Evolutionary conservation across 2,888 invertebrate genomes (phyloP).

Genomic region (Philopedon plagiatum): DNA sequence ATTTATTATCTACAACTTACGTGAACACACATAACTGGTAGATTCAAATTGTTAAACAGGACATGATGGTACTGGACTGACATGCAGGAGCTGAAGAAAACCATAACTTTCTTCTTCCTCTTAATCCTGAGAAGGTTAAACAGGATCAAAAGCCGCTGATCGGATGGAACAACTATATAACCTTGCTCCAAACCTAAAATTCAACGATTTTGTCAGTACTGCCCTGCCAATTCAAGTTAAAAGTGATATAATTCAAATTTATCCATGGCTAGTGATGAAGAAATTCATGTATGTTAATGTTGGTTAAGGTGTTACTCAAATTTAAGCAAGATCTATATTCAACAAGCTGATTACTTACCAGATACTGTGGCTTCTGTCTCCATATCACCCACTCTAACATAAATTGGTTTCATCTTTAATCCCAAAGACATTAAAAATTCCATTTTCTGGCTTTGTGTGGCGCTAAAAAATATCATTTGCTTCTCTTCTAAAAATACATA

Average conservation of each 20-base stretch:
- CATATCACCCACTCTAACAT: conserved; percentile 94
- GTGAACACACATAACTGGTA: conserved; percentile 96
- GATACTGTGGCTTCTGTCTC: conserved; percentile 87
- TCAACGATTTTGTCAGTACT: no score
- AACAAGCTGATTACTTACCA: conserved; percentile 71
- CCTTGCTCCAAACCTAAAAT: conserved; percentile 49
- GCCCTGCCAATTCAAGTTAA: no score
- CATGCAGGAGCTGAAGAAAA: conserved; percentile 98
- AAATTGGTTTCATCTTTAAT: conserved; percentile 93
- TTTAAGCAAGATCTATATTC: no score
- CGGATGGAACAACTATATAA: conserved; percentile 96
- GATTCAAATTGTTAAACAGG: conserved; percentile 96
- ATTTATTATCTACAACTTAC: conserved; percentile 75
- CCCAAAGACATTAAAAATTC: conserved; percentile 91
- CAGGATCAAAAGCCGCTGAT: conserved; percentile 93
- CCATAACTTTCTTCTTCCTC: conserved; percentile 95
- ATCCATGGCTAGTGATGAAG: no score
- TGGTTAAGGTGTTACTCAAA: no score
- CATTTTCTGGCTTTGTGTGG: conserved; percentile 94
- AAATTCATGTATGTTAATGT: no score
- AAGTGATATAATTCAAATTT: no score
- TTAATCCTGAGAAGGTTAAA: conserved; percentile 98
- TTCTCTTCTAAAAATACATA: conserved; percentile 81
- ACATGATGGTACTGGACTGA: conserved; percentile 97
- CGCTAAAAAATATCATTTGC: conserved; percentile 98